A percentile compares a stretch with the other conserved stretches of the same genome.
Conservation (phyloP, 2,113 vertebrate genomes). For the Pteronura brasiliensis region DNA sequence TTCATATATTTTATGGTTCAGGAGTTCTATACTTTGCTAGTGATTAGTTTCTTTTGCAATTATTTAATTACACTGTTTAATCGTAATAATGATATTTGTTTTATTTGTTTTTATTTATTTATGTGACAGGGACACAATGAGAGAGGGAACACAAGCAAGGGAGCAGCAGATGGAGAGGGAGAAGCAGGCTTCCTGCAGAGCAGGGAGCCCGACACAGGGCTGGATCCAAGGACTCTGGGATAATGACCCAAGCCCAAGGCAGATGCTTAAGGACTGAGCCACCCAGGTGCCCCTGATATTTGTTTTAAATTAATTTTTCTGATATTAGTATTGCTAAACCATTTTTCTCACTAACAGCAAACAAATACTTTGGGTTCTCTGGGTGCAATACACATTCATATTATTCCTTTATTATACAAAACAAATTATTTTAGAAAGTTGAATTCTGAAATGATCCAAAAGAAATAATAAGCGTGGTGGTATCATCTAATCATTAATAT, state of each 20-base stretch:
- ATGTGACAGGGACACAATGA: too few species aligned
- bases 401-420: not conserved
- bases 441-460: not conserved
- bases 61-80: not conserved
- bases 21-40: not conserved
- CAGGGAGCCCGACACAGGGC: too few species aligned
- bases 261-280: too few species aligned
- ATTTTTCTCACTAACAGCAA: not conserved
- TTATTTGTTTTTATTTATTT: not conserved
- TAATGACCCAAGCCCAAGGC: too few species aligned
- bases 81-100: not conserved
- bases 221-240: too few species aligned
- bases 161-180: too few species aligned
- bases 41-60: not conserved
- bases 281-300: too few species aligned
- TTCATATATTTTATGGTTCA: not conserved
- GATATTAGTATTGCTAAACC: not conserved
- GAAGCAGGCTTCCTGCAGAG: too few species aligned
- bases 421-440: not conserved
- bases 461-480: not conserved
- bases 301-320: not conserved
- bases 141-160: too few species aligned
- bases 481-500: not conserved
- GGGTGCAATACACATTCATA: not conserved
- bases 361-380: not conserved